Evolutionary conservation across 2,797 vertebrate species (phyloP).

Genomic region (Pyrocephalus nanus): DNA sequence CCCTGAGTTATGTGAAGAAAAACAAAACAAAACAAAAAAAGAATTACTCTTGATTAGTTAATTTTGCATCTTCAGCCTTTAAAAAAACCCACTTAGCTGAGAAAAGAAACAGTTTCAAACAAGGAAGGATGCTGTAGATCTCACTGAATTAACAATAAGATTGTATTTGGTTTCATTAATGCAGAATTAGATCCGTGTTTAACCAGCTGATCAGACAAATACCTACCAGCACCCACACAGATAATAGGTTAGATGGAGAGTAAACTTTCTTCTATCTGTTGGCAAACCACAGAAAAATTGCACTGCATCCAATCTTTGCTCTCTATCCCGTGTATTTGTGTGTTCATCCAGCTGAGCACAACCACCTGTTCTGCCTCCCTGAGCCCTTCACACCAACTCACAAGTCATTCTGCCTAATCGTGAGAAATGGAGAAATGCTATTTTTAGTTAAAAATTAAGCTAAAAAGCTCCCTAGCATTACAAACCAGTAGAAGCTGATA

Average conservation of each 20-base stretch:
- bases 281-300: not conserved
- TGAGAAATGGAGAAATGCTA: not conserved
- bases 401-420: not conserved
- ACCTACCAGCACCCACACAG: not conserved
- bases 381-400: not conserved
- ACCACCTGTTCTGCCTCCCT: not conserved
- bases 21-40: not conserved
- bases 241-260: not conserved
- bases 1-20: not conserved
- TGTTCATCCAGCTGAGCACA: not conserved
- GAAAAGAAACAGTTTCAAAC: not conserved
- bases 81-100: not conserved
- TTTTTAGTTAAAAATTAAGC: not conserved
- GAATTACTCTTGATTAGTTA: not conserved
- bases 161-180: not conserved
- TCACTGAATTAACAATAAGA: not conserved
- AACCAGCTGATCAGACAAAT: not conserved
- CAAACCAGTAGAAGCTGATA: not conserved
- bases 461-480: not conserved
- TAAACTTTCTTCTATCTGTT: not conserved
- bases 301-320: not conserved
- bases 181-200: not conserved
- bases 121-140: not conserved
- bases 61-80: not conserved
- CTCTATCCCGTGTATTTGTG: not conserved